These are phyloP conservation scores for Chouioia cunea DNA, from an alignment of 2,888 invertebrate genomes.

Conservation along the genomic window DNA sequence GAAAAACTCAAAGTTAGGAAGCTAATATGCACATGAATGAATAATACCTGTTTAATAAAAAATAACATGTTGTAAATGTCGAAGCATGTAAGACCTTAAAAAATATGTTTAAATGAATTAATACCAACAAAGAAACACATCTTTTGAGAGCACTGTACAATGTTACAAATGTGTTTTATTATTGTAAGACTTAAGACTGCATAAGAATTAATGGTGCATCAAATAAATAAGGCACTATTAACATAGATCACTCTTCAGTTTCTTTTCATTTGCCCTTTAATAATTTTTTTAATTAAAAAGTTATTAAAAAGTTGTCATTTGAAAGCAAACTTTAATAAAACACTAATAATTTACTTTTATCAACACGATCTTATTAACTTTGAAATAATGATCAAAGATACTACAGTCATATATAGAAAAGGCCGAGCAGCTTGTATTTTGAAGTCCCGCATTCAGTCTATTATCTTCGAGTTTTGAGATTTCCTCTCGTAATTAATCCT, in stretches of 20 bases:
- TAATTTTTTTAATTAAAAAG: too few relatives aligned
- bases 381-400: too few relatives aligned
- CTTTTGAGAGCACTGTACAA: slow-evolving; percentile 35
- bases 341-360: too few relatives aligned
- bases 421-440: too few relatives aligned
- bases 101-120: slow-evolving; percentile 2
- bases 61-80: slow-evolving; percentile 1
- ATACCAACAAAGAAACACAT: slow-evolving; percentile 19
- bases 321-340: too few relatives aligned
- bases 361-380: too few relatives aligned
- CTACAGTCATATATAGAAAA: too few relatives aligned
- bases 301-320: too few relatives aligned
- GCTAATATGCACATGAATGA: not conserved
- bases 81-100: slow-evolving; percentile 16
- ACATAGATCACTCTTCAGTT: not conserved
- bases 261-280: not conserved
- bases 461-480: too few relatives aligned
- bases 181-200: slow-evolving; percentile 41
- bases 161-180: slow-evolving; percentile 38
- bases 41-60: not conserved
- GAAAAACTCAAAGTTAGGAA: not conserved
- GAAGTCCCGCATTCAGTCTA: too few relatives aligned
- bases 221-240: slow-evolving; percentile 43
- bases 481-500: too few relatives aligned
- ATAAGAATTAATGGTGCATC: slow-evolving; percentile 24